Conservation (phyloP, 2,797 vertebrate species). For the Furcifer pardalis region DNA sequence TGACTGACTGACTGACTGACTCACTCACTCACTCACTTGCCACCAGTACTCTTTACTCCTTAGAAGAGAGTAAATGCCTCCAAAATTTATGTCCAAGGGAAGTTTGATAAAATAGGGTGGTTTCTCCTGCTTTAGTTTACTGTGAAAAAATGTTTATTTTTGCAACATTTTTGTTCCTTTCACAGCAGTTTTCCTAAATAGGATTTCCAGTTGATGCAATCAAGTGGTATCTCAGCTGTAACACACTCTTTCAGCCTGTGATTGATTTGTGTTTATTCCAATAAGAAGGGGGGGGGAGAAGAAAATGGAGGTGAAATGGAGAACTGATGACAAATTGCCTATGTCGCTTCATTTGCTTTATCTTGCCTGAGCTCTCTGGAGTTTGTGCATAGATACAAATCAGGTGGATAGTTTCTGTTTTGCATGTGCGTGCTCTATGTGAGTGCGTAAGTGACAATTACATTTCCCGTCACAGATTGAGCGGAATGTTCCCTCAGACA, state of each 20-base stretch:
- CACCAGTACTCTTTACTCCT: slow-evolving; percentile 3
- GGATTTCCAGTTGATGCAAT: slow-evolving; percentile 63
- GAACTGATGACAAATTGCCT: slow-evolving; percentile 56
- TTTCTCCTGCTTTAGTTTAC: slow-evolving; percentile 53
- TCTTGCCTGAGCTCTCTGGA: slow-evolving; percentile 38
- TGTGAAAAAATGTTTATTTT: slow-evolving; percentile 42
- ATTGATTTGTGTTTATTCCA: slow-evolving; percentile 64
- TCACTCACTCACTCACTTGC: no score
- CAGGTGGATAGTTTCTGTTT: slow-evolving; percentile 48
- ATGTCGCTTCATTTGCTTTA: slow-evolving; percentile 53
- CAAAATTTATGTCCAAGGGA: not conserved
- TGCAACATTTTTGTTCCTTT: slow-evolving; percentile 48
- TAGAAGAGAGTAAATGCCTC: slow-evolving; percentile 14
- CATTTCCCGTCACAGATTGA: slow-evolving; percentile 47
- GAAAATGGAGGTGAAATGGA: not conserved
- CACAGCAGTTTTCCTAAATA: slow-evolving; percentile 55
- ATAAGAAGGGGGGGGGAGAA: slow-evolving; percentile 22
- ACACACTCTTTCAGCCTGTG: slow-evolving; percentile 48
- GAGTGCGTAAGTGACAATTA: slow-evolving; percentile 46
- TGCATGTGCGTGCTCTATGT: slow-evolving; percentile 27
- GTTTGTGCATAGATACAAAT: slow-evolving; percentile 44
- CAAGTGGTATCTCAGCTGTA: slow-evolving; percentile 52
- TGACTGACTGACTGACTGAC: no score
- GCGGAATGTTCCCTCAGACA: slow-evolving; percentile 26
- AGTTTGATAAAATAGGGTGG: slow-evolving; percentile 35